Evolutionary conservation across 2,888 invertebrate genomes (phyloP).

Genomic region (Volucella inanis): DNA sequence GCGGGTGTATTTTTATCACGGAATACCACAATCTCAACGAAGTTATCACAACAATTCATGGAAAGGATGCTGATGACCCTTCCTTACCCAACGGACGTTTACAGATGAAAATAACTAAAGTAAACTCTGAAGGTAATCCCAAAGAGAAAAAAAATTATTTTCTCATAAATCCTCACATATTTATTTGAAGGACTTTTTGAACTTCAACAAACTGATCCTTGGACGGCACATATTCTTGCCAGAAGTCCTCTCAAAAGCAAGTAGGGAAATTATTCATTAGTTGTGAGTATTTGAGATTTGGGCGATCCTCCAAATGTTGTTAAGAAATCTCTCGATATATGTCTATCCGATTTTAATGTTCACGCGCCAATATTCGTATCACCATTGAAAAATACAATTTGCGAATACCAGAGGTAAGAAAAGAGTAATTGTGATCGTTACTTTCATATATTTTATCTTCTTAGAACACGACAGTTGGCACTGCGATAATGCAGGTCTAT

Average conservation of each 20-base stretch:
- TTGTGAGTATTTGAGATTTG: conserved; percentile 89
- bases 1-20: conserved; percentile 90
- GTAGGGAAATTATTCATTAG: conserved; percentile 93
- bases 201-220: conserved; percentile 89
- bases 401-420: conserved; percentile 90
- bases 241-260: conserved; percentile 89
- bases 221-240: conserved; percentile 90
- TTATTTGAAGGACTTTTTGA: conserved; percentile 86
- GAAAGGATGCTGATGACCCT: conserved; percentile 93
- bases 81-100: conserved; percentile 91
- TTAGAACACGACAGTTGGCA: conserved; percentile 93
- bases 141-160: too few species aligned
- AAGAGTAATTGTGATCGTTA: background rate
- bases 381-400: conserved; percentile 94
- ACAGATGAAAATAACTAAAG: conserved; percentile 87
- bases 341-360: conserved; percentile 94
- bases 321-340: conserved; percentile 87
- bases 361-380: conserved; percentile 93
- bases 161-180: background rate
- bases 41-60: conserved; percentile 89
- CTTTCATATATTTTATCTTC: conserved; percentile 69
- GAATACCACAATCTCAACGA: conserved; percentile 95
- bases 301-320: conserved; percentile 89
- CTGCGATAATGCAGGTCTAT: conserved; percentile 89
- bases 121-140: conserved; percentile 87